A percentile compares a stretch with the other conserved stretches of the same genome.
Conservation (phyloP, 2,797 vertebrate genomes). For the Ptychobarbus kaznakovi region DNA sequence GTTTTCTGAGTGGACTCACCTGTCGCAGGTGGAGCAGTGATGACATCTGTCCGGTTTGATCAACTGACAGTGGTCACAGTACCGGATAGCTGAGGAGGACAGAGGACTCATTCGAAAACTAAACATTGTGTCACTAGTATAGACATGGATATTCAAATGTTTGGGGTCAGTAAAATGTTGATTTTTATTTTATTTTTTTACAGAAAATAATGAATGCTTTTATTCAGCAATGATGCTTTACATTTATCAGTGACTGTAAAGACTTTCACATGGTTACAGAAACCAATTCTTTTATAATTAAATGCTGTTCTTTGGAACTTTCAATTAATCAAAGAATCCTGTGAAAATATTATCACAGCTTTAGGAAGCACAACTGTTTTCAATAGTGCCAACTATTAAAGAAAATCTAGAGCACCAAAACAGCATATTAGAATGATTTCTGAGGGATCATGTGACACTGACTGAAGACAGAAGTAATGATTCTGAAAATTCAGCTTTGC, state of each 20-base stretch:
- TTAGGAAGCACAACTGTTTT: not conserved
- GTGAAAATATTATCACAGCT: not conserved
- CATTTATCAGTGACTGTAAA: too few species aligned
- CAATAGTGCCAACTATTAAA: not conserved
- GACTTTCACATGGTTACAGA: too few species aligned
- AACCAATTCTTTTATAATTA: too few species aligned
- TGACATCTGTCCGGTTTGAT: constrained; percentile 97
- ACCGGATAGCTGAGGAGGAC: constrained; percentile 83
- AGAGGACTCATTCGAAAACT: not conserved
- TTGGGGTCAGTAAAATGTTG: not conserved
- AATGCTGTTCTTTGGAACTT: too few species aligned
- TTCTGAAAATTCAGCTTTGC: too few species aligned
- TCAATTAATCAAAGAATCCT: too few species aligned
- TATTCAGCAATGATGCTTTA: too few species aligned
- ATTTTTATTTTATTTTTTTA: not conserved
- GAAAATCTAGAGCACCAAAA: not conserved
- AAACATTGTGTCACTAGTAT: constrained; percentile 39
- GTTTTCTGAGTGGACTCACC: constrained; percentile 77
- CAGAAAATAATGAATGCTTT: not conserved
- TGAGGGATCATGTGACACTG: too few species aligned
- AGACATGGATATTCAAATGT: not conserved
- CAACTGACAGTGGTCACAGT: constrained; percentile 92
- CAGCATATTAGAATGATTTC: too few species aligned
- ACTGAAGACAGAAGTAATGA: too few species aligned
- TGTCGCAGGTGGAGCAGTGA: constrained; percentile 95